Evolutionary conservation across 2,797 vertebrate genomes (phyloP).

Genomic region (Bufotes viridis): DNA sequence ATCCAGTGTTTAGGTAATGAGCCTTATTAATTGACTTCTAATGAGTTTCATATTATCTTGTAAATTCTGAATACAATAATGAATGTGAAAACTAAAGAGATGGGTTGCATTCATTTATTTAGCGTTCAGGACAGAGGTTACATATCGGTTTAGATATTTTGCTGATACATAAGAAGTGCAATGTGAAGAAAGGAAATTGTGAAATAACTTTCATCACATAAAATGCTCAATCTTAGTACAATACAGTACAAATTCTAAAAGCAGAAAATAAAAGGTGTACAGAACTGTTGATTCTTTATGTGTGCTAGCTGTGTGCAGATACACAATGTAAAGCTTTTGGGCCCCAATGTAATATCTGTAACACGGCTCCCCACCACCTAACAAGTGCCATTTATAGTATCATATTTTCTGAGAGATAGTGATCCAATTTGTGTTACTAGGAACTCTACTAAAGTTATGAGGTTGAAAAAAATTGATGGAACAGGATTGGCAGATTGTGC

Average conservation of each 20-base stretch:
- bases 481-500: no score
- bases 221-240: background rate
- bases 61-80: constrained; percentile 36
- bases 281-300: background rate
- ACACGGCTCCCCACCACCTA: no score
- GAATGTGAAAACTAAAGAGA: constrained; percentile 16
- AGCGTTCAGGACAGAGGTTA: background rate
- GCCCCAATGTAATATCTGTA: no score
- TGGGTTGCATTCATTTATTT: constrained; percentile 20
- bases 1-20: constrained; percentile 65
- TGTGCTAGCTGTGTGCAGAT: no score
- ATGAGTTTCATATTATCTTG: constrained; percentile 64
- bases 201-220: background rate
- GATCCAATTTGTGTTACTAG: no score
- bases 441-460: no score
- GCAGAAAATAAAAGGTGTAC: no score
- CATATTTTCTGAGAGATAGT: no score
- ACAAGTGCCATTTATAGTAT: no score
- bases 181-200: background rate
- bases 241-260: background rate
- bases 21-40: constrained; percentile 66
- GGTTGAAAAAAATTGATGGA: no score
- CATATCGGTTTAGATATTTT: background rate
- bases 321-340: no score
- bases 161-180: background rate